Conservation (phyloP, 2,888 invertebrate species). For the Apamea epomidion region DNA sequence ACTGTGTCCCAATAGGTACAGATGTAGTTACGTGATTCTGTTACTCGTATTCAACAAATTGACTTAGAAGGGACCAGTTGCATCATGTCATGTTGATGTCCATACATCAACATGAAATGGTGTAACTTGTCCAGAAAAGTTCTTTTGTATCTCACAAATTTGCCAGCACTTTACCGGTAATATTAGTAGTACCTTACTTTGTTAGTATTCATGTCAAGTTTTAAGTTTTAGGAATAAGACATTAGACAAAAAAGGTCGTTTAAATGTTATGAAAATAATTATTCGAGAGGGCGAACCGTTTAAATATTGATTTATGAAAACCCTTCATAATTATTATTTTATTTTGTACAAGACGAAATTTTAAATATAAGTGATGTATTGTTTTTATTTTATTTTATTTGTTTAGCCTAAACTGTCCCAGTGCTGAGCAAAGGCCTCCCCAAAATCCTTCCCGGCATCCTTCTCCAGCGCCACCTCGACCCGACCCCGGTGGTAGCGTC, state of each 20-base stretch:
- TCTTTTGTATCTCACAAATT: background rate
- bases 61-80: constrained; percentile 11
- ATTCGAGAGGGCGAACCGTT: background rate
- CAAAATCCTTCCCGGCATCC: too few species aligned
- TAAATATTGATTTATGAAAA: background rate
- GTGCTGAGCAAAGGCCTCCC: too few species aligned
- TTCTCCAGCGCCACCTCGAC: too few species aligned
- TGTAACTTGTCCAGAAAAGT: background rate
- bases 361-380: background rate
- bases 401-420: too few species aligned
- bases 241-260: too few species aligned
- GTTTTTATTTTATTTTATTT: background rate
- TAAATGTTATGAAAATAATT: background rate
- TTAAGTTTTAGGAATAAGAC: background rate
- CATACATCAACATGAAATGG: background rate
- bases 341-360: too few species aligned
- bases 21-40: constrained; percentile 4
- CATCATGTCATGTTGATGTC: background rate
- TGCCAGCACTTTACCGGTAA: too few species aligned
- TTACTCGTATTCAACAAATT: constrained; percentile 10
- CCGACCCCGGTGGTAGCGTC: too few species aligned
- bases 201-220: background rate
- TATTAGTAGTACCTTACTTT: background rate
- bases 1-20: constrained; percentile 36
- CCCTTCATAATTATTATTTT: too few species aligned